These are phyloP conservation scores for Andricus quercusramuli DNA, from an alignment of 2,888 invertebrate species.

Conservation along the genomic window DNA sequence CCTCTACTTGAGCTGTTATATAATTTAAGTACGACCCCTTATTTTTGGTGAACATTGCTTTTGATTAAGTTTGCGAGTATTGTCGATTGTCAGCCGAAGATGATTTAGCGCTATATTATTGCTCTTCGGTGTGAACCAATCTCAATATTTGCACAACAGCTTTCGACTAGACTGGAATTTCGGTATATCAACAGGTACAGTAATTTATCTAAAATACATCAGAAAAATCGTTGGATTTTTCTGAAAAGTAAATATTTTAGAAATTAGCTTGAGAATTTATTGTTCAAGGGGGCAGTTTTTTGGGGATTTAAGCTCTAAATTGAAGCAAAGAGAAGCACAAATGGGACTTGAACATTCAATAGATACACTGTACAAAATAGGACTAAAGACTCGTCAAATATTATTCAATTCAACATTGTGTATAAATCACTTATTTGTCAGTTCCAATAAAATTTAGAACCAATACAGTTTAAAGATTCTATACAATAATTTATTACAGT, in stretches of 20 bases:
- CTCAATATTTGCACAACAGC: not conserved
- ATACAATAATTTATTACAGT: slow-evolving; percentile 20
- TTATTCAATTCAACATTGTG: slow-evolving; percentile 20
- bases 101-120: not conserved
- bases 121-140: not conserved
- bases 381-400: not conserved
- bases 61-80: not conserved
- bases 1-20: too few species aligned
- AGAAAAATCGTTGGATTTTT: not conserved
- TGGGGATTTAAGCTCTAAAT: not conserved
- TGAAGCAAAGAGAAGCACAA: not conserved
- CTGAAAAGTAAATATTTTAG: too few species aligned
- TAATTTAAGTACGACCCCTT: too few species aligned
- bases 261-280: too few species aligned
- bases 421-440: slow-evolving; percentile 14
- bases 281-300: not conserved
- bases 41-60: not conserved
- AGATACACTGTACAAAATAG: not conserved
- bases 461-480: slow-evolving; percentile 10
- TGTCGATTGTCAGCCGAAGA: not conserved
- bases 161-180: not conserved
- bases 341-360: not conserved
- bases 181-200: not conserved
- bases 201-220: not conserved
- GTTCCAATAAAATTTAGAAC: slow-evolving; percentile 28